Conservation (phyloP, 2,797 vertebrate species). For the Mormyrus proboscirostris region DNA sequence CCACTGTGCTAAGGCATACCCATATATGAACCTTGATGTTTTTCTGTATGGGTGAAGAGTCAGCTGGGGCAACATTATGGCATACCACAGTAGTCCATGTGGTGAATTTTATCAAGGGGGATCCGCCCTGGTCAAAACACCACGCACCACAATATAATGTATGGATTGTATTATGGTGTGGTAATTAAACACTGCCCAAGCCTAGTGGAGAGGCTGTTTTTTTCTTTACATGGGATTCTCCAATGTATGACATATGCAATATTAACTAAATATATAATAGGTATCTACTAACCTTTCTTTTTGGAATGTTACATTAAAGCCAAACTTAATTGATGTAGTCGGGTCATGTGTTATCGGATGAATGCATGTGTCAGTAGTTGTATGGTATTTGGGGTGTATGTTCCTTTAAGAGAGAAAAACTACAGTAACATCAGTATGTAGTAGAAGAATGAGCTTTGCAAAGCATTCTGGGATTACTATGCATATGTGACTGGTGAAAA, state of each 20-base stretch:
- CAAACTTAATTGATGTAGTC: not conserved
- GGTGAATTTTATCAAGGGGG: not conserved
- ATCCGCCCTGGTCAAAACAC: not conserved
- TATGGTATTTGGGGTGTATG: too few species aligned
- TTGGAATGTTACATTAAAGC: not conserved
- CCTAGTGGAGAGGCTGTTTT: not conserved
- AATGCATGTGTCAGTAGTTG: too few species aligned
- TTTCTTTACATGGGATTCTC: not conserved
- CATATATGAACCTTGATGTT: not conserved
- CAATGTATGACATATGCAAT: not conserved
- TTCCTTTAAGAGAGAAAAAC: too few species aligned
- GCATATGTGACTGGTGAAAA: too few species aligned
- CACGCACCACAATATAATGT: not conserved
- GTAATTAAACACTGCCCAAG: not conserved
- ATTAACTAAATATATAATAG: not conserved
- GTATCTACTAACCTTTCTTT: not conserved
- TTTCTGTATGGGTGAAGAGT: not conserved
- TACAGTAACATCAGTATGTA: too few species aligned
- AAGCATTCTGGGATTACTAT: too few species aligned
- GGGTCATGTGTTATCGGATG: too few species aligned
- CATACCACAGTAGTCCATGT: not conserved
- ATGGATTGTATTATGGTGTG: not conserved
- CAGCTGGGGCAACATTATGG: not conserved
- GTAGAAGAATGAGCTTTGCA: too few species aligned
- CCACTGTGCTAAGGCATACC: not conserved